phyloP scores from a whole-genome alignment of 1,140 invertebrate genomes.

The Hypsibius dujardini region DNA sequence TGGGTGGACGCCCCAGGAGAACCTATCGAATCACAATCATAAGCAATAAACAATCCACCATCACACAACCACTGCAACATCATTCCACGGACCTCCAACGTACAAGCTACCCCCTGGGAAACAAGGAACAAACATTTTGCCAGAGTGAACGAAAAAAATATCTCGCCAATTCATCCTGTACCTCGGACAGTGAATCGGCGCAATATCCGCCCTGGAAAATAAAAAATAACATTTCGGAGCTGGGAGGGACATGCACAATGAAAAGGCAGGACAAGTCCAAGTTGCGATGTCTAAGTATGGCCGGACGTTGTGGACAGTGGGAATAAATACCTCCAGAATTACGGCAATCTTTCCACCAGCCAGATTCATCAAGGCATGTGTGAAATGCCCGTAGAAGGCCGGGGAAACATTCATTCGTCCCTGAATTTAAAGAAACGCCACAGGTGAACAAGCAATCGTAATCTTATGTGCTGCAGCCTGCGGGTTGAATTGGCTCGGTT shows the following conservation, averaged over 20 bases:
- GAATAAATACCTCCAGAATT: conserved; percentile 44
- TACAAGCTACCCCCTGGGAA: not conserved
- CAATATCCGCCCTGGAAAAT: conserved; percentile 66
- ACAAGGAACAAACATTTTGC: not conserved
- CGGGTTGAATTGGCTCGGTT: too few relatives aligned
- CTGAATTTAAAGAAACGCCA: not conserved
- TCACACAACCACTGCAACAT: not conserved
- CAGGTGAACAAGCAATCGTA: not conserved
- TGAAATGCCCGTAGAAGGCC: conserved; percentile 1
- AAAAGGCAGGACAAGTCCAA: not conserved
- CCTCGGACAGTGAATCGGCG: conserved; percentile 67
- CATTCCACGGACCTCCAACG: not conserved
- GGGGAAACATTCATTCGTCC: conserved; percentile 7
- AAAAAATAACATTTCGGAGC: conserved; percentile 15
- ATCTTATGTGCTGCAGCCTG: not conserved
- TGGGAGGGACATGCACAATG: conserved; percentile 15
- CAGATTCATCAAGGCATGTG: conserved; percentile 35
- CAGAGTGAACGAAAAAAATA: not conserved
- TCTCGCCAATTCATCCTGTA: not conserved
- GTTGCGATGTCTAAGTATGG: not conserved
- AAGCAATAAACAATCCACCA: conserved; percentile 10
- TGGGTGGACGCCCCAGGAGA: not conserved
- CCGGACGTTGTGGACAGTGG: not conserved
- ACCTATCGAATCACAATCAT: too few relatives aligned
- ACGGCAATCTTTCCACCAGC: conserved; percentile 58